Evolutionary conservation across 2,797 vertebrate species (phyloP).

Genomic region (Galago senegalensis): DNA sequence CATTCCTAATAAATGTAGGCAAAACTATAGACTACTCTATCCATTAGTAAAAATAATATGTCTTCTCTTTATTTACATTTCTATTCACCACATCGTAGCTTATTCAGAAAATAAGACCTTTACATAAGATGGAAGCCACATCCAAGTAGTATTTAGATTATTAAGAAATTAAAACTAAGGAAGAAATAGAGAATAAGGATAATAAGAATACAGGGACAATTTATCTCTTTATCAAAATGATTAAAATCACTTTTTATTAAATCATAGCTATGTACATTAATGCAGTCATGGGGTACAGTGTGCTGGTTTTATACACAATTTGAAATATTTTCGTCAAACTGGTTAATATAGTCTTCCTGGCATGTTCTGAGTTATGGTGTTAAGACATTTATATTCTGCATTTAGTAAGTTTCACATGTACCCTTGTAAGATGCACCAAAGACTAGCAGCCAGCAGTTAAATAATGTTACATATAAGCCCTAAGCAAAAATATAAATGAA

Average conservation of each 20-base stretch:
- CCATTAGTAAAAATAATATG: constrained; percentile 17
- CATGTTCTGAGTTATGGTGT: too few species aligned
- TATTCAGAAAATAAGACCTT: constrained; percentile 10
- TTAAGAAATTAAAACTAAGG: constrained; percentile 9
- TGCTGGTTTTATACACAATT: too few species aligned
- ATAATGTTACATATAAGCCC: background rate
- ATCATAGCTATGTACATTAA: too few species aligned
- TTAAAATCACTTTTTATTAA: background rate
- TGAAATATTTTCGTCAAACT: too few species aligned
- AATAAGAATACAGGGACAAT: background rate
- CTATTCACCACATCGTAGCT: background rate
- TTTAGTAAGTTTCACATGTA: too few species aligned
- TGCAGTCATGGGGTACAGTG: too few species aligned
- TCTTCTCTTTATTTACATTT: constrained; percentile 1
- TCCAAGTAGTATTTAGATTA: background rate
- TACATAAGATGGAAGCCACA: background rate
- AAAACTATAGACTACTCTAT: background rate
- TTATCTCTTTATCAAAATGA: background rate
- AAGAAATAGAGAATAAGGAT: background rate
- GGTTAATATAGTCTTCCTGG: too few species aligned
- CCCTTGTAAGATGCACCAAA: background rate
- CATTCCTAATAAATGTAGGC: background rate
- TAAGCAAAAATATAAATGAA: background rate
- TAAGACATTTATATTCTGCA: too few species aligned
- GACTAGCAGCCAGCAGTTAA: background rate